Evolutionary conservation across 2,888 invertebrate genomes (phyloP), one percentile per base, ranked within the genome.

Genomic region (Hecatera dysodea): DNA sequence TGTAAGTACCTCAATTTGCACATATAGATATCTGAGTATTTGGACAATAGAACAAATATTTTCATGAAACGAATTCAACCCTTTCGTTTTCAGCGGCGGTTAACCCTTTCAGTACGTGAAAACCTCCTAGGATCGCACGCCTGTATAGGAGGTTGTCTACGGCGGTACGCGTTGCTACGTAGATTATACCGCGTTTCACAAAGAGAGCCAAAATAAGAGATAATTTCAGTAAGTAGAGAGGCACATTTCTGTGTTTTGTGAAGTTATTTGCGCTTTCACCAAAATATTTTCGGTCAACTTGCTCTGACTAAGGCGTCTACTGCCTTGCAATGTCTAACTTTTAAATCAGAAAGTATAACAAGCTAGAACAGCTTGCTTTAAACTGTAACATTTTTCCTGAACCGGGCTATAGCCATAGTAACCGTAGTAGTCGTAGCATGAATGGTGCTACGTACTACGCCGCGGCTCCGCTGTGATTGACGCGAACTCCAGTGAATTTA

Each of bases 41-140:
- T 46, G 8, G 3, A 72, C 56, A 66, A 72, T 66, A 29, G 15
- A 27, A 53, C 2, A 69, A 72, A 59, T 61, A 46, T 57, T 63
- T 66, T 57, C 61, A 68, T 76, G 63, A 53, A 56, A 62, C 8
- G 42, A 55, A 62, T 72, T 66, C 36, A 83, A 80, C 77, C 78
- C 77, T 78, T 80, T 72, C 78, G 73, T 82, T 90, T 92, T 90
- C 90, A 89, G 89, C 80, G 80, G 78, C 82, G 83, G 83, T 86
- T 93, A 94, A 94, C 94, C 95, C 94, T 95, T 95, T 93, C 92
- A 91, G 92, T 93, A 93, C 94, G 94, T 95, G 94, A 94, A 95
- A 93, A 89, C 65, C 56, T 89, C 85, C 89, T 78, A 92, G 94
- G 93, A 81, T 22, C 55, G 67, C 93, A 96, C 76, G 75, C 60